phyloP scores from a whole-genome alignment of 2,888 invertebrate species.

The Lithophane socia region DNA sequence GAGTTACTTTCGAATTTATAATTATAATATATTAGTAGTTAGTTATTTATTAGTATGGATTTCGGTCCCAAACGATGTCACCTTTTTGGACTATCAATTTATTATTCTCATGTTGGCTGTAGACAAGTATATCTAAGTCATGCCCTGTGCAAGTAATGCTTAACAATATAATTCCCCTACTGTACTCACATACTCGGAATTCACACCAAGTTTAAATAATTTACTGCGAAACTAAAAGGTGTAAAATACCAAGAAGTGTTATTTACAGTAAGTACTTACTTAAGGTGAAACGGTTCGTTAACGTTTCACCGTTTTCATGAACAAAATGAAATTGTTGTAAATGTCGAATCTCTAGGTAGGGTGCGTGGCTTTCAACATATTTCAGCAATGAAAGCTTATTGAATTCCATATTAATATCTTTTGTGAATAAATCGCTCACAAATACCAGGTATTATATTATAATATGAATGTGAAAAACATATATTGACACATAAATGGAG shows the following conservation, averaged over 20 bases:
- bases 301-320: not conserved
- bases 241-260: conserved; percentile 27
- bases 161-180: not conserved
- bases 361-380: not conserved
- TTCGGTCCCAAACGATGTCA: not conserved
- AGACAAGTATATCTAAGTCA: not conserved
- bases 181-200: not conserved
- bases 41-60: not conserved
- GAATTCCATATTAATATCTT: conserved; percentile 7
- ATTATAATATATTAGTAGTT: no score
- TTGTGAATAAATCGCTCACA: conserved; percentile 28
- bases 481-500: conserved; percentile 23
- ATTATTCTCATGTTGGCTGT: not conserved
- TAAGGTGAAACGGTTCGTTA: not conserved
- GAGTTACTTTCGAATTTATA: no score
- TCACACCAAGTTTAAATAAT: conserved; percentile 29
- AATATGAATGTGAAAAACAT: conserved; percentile 10
- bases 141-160: not conserved
- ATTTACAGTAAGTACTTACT: conserved; percentile 31
- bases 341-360: not conserved
- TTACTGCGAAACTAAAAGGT: conserved; percentile 16
- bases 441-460: conserved; percentile 8
- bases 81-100: not conserved
- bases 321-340: not conserved
- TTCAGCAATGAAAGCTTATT: not conserved